Evolutionary conservation across 2,797 vertebrate species (phyloP).

Genomic region (Selene dorsalis): DNA sequence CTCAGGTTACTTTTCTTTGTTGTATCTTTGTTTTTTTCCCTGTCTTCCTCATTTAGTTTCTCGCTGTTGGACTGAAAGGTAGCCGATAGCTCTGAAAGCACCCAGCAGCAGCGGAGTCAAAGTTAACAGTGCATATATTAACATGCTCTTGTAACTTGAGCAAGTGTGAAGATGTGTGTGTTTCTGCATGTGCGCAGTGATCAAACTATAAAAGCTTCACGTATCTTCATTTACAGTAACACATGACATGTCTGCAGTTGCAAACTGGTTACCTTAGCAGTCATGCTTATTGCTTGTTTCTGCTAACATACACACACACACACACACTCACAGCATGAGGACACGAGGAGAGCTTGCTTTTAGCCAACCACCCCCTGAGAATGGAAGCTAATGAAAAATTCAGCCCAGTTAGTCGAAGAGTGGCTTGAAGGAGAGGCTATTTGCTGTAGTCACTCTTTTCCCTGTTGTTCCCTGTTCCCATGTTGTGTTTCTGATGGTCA

Average conservation of each 20-base stretch:
- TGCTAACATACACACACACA: neutral
- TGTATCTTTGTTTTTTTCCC: neutral
- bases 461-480: neutral
- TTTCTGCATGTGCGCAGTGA: neutral
- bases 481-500: slow-evolving; percentile 2
- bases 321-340: slow-evolving; percentile 11
- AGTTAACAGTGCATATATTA: slow-evolving; percentile 58
- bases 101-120: slow-evolving; percentile 33
- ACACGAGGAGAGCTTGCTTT: slow-evolving; percentile 45
- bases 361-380: slow-evolving; percentile 50
- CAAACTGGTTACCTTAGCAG: neutral
- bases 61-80: slow-evolving; percentile 31
- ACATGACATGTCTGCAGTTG: slow-evolving; percentile 14
- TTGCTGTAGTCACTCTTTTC: slow-evolving; percentile 27
- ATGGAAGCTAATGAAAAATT: slow-evolving; percentile 67
- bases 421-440: slow-evolving; percentile 36
- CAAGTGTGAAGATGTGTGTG: neutral
- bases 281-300: neutral
- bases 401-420: slow-evolving; percentile 52
- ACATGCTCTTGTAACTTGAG: slow-evolving; percentile 44
- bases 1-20: neutral
- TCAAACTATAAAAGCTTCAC: neutral
- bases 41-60: slow-evolving; percentile 14
- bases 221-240: slow-evolving; percentile 14
- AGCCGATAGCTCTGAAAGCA: slow-evolving; percentile 34